Evolutionary conservation across 1,140 invertebrate genomes (phyloP).

Genomic region (Drosophila saltans): DNA sequence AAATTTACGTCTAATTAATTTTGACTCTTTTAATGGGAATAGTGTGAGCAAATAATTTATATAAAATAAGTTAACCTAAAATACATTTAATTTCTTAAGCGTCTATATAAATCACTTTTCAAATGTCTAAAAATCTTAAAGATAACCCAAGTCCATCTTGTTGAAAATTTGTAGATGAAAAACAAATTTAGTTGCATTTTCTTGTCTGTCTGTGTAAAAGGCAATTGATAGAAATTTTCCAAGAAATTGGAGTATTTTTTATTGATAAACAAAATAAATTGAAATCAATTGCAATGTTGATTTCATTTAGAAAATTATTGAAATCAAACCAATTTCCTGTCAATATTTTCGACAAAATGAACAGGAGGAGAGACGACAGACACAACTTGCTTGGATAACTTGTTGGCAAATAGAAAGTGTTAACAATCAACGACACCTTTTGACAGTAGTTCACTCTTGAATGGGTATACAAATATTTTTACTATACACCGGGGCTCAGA

Average conservation of each 20-base stretch:
- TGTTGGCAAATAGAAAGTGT: conserved; percentile 11
- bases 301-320: neutral
- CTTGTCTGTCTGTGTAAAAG: too few relatives aligned
- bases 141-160: too few relatives aligned
- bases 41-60: too few relatives aligned
- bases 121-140: too few relatives aligned
- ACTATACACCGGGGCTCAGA: neutral
- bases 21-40: too few relatives aligned
- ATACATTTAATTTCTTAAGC: too few relatives aligned
- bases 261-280: neutral
- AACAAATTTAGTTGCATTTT: too few relatives aligned
- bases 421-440: conserved; percentile 14
- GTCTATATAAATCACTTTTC: too few relatives aligned
- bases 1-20: too few relatives aligned
- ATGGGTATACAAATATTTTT: neutral
- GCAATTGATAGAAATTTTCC: neutral
- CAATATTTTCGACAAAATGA: neutral
- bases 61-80: too few relatives aligned
- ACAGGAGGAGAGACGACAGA: too few relatives aligned
- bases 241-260: neutral
- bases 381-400: neutral
- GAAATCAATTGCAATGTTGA: neutral
- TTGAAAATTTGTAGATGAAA: too few relatives aligned
- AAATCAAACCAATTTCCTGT: conserved; percentile 11
- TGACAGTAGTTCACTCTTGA: conserved; percentile 8